Conservation (phyloP, 37 sponge, comb jelly and placozoan species). For the Lycopodina hypogea region DNA sequence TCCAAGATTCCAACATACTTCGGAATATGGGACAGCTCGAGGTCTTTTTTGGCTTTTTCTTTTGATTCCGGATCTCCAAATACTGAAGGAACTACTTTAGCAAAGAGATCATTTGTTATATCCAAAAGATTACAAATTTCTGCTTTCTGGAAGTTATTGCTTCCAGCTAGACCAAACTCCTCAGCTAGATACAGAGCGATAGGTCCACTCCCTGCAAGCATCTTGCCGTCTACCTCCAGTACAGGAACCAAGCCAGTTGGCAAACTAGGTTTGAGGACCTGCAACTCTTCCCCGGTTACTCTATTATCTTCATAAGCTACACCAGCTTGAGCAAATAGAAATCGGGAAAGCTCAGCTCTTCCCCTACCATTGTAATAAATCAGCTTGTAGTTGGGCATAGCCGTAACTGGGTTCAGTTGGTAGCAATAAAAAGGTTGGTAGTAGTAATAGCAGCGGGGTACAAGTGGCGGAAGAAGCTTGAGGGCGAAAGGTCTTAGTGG, state of each 20-base stretch:
- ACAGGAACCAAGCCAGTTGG: slow-evolving; percentile 59
- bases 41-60: slow-evolving; percentile 11
- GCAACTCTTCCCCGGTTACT: slow-evolving; percentile 28
- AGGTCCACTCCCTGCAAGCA: slow-evolving; percentile 35
- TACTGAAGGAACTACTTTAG: background rate
- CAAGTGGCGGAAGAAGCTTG: no score
- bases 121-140: slow-evolving; percentile 38
- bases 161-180: slow-evolving; percentile 48
- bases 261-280: slow-evolving; percentile 36
- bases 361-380: slow-evolving; percentile 37
- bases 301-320: slow-evolving; percentile 51
- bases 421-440: no score
- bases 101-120: slow-evolving; percentile 10
- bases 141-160: slow-evolving; percentile 40
- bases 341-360: slow-evolving; percentile 39
- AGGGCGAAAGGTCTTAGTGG: no score
- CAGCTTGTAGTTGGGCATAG: slow-evolving; percentile 58
- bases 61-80: slow-evolving; percentile 60
- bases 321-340: slow-evolving; percentile 51
- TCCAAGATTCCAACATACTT: slow-evolving; percentile 14
- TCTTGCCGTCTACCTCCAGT: slow-evolving; percentile 65
- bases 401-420: background rate
- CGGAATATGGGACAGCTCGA: slow-evolving; percentile 14
- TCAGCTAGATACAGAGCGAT: slow-evolving; percentile 62
- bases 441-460: no score